phyloP scores from a whole-genome alignment of 2,113 vertebrate species.

The Tympanuchus pallidicinctus region DNA sequence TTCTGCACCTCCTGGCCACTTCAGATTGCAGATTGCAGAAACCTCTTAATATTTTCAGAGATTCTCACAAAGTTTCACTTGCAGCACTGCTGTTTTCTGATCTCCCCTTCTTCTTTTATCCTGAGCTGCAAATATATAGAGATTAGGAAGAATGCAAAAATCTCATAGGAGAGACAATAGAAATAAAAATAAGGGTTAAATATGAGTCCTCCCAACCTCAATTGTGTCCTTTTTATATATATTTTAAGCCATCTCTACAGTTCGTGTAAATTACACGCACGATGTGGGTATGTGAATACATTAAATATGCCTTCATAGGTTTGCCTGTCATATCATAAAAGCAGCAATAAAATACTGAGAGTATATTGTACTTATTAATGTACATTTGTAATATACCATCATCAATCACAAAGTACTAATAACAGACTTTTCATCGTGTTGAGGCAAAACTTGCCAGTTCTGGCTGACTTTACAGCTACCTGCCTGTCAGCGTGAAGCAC shows the following conservation, averaged over 20 bases:
- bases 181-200: background rate
- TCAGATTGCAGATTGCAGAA: background rate
- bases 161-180: background rate
- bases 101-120: background rate
- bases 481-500: conserved; percentile 76
- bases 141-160: background rate
- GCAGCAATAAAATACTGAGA: conserved; percentile 53
- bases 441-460: conserved; percentile 76
- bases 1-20: rapidly evolving
- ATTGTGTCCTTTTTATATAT: background rate
- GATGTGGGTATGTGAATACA: background rate
- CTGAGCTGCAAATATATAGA: background rate
- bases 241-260: conserved; percentile 16
- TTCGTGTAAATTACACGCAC: conserved; percentile 44
- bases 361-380: conserved; percentile 74
- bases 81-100: rapidly evolving
- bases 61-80: background rate
- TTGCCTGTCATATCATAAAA: conserved; percentile 55
- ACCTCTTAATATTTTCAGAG: background rate
- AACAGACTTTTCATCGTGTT: conserved; percentile 66
- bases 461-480: conserved; percentile 76
- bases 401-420: conserved; percentile 79
- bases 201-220: background rate
- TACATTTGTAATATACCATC: conserved; percentile 64
- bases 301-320: conserved; percentile 59